Conservation (phyloP, 2,797 vertebrate species). For the Pangasius larnaudii region DNA sequence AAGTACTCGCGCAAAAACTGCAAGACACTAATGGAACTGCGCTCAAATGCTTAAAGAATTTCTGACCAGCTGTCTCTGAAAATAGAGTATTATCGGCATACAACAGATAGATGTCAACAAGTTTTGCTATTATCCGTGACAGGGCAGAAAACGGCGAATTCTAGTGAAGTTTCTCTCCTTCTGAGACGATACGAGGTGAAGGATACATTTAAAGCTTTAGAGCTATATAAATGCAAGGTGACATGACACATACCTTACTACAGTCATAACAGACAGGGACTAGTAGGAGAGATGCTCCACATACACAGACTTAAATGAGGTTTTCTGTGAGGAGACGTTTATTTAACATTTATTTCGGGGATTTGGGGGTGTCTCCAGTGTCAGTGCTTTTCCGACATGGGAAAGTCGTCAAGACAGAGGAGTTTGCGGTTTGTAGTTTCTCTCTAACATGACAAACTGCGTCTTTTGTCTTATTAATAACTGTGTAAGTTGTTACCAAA, state of each 20-base stretch:
- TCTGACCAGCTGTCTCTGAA: slow-evolving; percentile 4
- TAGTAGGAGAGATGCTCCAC: neutral
- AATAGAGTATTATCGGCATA: neutral
- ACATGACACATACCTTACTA: neutral
- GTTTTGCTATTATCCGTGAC: slow-evolving; percentile 4
- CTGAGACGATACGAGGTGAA: neutral
- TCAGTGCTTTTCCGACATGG: neutral
- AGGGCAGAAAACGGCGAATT: neutral
- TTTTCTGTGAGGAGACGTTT: neutral
- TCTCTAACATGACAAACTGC: neutral
- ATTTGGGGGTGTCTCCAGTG: neutral
- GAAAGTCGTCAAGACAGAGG: neutral
- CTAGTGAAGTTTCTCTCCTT: neutral
- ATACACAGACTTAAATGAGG: neutral
- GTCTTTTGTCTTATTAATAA: neutral
- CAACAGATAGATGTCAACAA: neutral
- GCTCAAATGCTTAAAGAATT: neutral
- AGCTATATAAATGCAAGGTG: neutral
- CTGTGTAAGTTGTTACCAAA: neutral
- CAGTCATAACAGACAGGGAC: neutral
- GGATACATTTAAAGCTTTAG: neutral
- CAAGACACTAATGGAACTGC: slow-evolving; percentile 2
- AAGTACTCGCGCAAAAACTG: neutral
- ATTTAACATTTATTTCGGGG: neutral
- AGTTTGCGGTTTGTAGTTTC: neutral